Evolutionary conservation across 1,140 invertebrate species (phyloP), one percentile per base, ranked within the genome.

Genomic region (Chlorops oryzae): DNA sequence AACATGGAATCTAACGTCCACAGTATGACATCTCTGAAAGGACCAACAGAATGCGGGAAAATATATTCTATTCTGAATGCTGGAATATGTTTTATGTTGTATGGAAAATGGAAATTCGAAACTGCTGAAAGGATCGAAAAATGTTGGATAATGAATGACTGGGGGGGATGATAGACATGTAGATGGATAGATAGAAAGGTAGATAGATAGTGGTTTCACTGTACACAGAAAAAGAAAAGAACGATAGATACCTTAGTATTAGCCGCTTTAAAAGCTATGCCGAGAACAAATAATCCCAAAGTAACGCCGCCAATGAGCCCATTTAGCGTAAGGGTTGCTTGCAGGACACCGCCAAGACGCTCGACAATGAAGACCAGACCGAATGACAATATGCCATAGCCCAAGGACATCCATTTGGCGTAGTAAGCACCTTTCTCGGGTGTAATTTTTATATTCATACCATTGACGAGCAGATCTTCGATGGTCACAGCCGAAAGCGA

Each of bases 401-500:
- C 69, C 41, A 71, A 34, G 2, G 70, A 72, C 70, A 72, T 72
- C 70, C 70, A 72, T 48, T 72, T 72, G 50, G 63, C 68, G 49
- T 72, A 72, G 35, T 65, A 62, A 1, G 87, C 87, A 34, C 85
- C 85, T 66, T 80, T 84, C 12, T 79, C 69, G 5, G 88, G 83
- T 1, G 82, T 79, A 43, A 92, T 70, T 47, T 82, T 78, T 17
- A 84, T 79, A 10, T 79, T 79, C 22, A 86, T 79, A 3, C 84
- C 74, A 3, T 82, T 82, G 40, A 80, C 81, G 0, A 92, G 72
- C 46, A 94, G 81, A 73, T 96, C 93, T 72, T 96, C 86, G 63
- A 90, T 85, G 3, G 88, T 88, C 3, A 96, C 88, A 0, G 93
- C 92, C 0, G 92, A 85, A 39, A 96, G 72, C 1, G 92, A 93